Conservation (phyloP, 2,113 vertebrate species). For the Camelus dromedarius region DNA sequence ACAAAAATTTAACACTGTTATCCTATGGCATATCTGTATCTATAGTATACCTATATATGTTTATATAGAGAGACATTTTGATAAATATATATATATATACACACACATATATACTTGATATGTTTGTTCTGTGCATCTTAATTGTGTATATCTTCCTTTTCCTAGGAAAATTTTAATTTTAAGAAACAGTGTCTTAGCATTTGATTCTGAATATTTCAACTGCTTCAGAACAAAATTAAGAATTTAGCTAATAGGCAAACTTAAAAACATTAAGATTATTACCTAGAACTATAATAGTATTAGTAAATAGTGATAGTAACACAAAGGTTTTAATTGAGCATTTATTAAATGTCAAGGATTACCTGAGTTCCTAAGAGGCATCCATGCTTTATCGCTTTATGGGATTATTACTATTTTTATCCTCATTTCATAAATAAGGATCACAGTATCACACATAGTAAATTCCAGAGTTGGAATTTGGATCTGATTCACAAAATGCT, state of each 20-base stretch:
- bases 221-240: neutral
- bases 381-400: neutral
- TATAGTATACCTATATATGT: too few relatives aligned
- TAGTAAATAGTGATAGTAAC: neutral
- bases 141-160: neutral
- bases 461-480: neutral
- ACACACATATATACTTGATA: neutral
- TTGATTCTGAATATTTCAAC: neutral
- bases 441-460: neutral
- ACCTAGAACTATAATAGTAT: neutral
- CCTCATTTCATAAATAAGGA: neutral
- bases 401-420: neutral
- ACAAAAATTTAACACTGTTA: neutral
- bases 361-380: neutral
- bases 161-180: neutral
- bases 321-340: neutral
- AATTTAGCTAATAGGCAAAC: neutral
- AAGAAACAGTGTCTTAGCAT: neutral
- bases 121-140: neutral
- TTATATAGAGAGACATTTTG: too few relatives aligned
- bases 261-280: neutral
- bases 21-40: neutral
- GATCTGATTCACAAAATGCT: neutral
- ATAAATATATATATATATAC: neutral
- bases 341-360: neutral